phyloP scores from a whole-genome alignment of 1,140 invertebrate genomes.

The Papilio polyxenes region DNA sequence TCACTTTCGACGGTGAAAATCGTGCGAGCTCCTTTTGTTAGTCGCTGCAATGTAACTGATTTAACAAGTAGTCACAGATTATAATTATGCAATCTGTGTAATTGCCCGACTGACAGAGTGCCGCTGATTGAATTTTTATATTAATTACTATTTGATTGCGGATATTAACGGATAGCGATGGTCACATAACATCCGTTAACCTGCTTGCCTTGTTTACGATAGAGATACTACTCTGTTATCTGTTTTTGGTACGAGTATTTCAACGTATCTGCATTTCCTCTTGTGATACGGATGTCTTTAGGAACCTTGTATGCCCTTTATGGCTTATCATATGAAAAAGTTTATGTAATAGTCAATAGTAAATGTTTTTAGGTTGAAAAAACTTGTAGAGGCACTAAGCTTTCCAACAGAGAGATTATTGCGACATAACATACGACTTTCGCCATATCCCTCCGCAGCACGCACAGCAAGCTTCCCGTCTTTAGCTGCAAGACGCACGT shows the following conservation, averaged over 20 bases:
- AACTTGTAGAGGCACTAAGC: background rate
- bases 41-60: background rate
- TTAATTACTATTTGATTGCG: background rate
- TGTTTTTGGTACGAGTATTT: background rate
- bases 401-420: conserved; percentile 6
- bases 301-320: too few relatives aligned
- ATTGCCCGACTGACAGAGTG: background rate
- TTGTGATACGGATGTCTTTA: too few relatives aligned
- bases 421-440: conserved; percentile 25
- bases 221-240: background rate
- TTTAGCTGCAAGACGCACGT: conserved; percentile 14
- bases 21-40: conserved; percentile 57
- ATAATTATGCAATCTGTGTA: background rate
- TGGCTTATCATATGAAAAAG: background rate
- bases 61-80: background rate
- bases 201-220: background rate
- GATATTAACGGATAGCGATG: background rate
- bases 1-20: conserved; percentile 70
- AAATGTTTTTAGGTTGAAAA: background rate
- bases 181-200: background rate
- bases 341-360: background rate
- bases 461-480: conserved; percentile 1
- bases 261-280: background rate
- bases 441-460: conserved; percentile 26
- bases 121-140: background rate